A percentile compares a stretch with the other conserved stretches of the same genome.
Evolutionary conservation across 1,140 invertebrate species (phyloP).

Genomic region (Macrobrachium rosenbergii): DNA sequence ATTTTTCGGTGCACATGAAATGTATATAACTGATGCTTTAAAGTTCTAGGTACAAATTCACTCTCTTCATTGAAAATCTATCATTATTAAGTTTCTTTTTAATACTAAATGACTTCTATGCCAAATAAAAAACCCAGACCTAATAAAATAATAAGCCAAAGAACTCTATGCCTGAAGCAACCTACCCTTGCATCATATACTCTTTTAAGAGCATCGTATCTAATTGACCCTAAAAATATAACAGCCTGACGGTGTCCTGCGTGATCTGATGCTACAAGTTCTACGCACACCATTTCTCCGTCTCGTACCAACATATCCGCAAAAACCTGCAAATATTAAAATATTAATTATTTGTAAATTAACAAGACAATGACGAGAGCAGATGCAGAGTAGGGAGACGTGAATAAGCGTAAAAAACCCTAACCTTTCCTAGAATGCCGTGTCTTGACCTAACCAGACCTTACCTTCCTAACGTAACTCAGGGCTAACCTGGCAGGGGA

Average conservation of each 20-base stretch:
- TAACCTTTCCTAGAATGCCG: too few species aligned
- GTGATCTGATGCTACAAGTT: conserved; percentile 92
- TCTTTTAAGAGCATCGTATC: conserved; percentile 96
- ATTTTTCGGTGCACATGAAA: not conserved
- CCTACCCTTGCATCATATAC: conserved; percentile 96
- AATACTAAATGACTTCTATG: not conserved
- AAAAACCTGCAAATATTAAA: conserved; percentile 79
- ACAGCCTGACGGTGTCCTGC: conserved; percentile 88
- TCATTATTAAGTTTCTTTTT: too few species aligned
- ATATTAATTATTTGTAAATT: not conserved
- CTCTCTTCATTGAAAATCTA: too few species aligned
- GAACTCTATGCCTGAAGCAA: not conserved
- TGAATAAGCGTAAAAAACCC: too few species aligned
- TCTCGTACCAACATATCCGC: conserved; percentile 93
- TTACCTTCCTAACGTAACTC: too few species aligned
- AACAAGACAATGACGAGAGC: not conserved
- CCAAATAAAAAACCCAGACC: not conserved
- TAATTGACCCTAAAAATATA: conserved; percentile 96
- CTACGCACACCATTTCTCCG: conserved; percentile 98
- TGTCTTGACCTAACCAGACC: too few species aligned
- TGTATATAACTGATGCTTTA: not conserved
- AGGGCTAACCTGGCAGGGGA: too few species aligned
- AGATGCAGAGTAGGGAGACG: too few species aligned
- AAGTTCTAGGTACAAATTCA: not conserved
- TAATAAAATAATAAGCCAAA: not conserved